Evolutionary conservation across 37 sponge, comb jelly and placozoan genomes (phyloP).

Genomic region (Cladorhizidae sp.): DNA sequence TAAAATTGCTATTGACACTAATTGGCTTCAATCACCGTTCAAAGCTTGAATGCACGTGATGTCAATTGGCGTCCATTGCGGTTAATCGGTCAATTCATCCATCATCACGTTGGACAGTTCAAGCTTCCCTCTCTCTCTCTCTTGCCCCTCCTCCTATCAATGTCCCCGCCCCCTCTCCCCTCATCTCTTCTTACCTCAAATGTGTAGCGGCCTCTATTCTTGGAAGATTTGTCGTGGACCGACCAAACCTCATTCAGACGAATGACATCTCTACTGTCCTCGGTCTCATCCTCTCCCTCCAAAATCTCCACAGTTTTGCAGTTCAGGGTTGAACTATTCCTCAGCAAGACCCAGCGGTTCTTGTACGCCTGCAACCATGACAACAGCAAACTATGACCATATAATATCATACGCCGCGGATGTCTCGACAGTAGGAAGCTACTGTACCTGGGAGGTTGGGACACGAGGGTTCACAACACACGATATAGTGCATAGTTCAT

Average conservation of each 20-base stretch:
- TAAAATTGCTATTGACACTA: too few species aligned
- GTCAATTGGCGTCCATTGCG: too few species aligned
- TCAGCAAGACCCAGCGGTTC: constrained; percentile 40
- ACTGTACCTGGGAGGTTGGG: too few species aligned
- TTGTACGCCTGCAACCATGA: constrained; percentile 46
- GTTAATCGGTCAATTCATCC: too few species aligned
- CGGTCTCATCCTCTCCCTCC: constrained; percentile 22
- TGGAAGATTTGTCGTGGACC: constrained; percentile 66
- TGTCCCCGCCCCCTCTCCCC: constrained; percentile 8
- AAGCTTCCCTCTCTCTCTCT: neutral
- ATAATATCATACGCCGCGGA: too few species aligned
- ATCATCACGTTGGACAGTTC: too few species aligned
- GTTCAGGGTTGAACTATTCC: constrained; percentile 6
- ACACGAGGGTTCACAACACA: too few species aligned
- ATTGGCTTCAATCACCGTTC: too few species aligned
- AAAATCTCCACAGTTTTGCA: constrained; percentile 45
- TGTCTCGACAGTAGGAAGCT: too few species aligned
- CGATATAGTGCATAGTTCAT: too few species aligned
- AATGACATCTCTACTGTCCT: constrained; percentile 26
- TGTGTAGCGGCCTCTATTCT: constrained; percentile 41
- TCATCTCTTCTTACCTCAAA: constrained; percentile 66
- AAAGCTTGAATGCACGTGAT: too few species aligned
- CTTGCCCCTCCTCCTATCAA: neutral
- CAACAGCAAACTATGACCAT: too few species aligned
- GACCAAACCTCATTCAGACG: constrained; percentile 43